phyloP scores from a whole-genome alignment of 2,888 invertebrate genomes.

The Calliphora vomitoria region DNA sequence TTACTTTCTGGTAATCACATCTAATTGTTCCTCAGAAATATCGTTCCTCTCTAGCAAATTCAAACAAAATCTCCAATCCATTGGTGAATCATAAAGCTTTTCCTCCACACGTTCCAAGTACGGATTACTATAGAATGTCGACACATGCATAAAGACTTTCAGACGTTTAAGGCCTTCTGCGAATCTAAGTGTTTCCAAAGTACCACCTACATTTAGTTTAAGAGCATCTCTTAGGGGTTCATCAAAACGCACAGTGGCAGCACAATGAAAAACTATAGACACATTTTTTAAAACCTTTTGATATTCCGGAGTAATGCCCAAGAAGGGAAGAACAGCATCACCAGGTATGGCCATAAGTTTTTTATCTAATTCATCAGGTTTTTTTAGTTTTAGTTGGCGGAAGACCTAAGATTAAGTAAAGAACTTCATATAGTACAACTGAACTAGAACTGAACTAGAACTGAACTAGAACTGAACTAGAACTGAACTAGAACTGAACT shows the following conservation, averaged over 20 bases:
- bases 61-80: constrained; percentile 79
- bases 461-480: too few relatives aligned
- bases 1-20: constrained; percentile 80
- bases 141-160: constrained; percentile 91
- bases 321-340: constrained; percentile 76
- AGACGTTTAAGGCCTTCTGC: constrained; percentile 85
- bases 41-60: constrained; percentile 76
- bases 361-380: constrained; percentile 78
- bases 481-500: background rate
- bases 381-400: constrained; percentile 75
- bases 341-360: constrained; percentile 79
- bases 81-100: constrained; percentile 80
- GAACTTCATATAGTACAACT: too few relatives aligned
- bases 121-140: constrained; percentile 94
- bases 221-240: constrained; percentile 89
- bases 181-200: constrained; percentile 87
- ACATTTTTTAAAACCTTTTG: constrained; percentile 85
- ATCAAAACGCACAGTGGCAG: constrained; percentile 93
- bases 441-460: too few relatives aligned
- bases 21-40: constrained; percentile 70
- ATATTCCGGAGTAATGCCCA: constrained; percentile 78
- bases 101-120: constrained; percentile 90
- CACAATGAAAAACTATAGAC: constrained; percentile 90
- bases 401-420: constrained; percentile 75
- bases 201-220: constrained; percentile 88